A percentile compares a stretch with the other conserved stretches of the same genome.
phyloP scores from a whole-genome alignment of 1,140 invertebrate genomes.

The Diabrotica virgifera region DNA sequence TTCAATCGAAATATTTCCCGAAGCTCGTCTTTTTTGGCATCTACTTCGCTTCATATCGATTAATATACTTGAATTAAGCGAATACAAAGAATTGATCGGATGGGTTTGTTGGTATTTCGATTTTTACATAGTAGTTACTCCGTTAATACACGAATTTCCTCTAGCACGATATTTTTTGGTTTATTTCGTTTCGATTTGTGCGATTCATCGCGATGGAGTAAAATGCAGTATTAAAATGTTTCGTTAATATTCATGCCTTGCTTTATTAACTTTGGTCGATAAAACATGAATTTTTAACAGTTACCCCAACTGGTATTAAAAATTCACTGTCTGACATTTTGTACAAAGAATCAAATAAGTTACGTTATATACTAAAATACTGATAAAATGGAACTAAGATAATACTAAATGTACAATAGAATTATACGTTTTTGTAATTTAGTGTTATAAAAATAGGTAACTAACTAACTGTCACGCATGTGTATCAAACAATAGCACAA shows the following conservation, averaged over 20 bases:
- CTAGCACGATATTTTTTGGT: too few species aligned
- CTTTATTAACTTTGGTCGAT: neutral
- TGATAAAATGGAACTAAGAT: too few species aligned
- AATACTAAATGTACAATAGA: too few species aligned
- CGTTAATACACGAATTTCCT: too few species aligned
- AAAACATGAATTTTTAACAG: neutral
- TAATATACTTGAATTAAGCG: constrained; percentile 15
- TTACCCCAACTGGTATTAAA: neutral
- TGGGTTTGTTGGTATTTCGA: constrained; percentile 15
- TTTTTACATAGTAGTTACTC: neutral
- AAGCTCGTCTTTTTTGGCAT: constrained; percentile 7
- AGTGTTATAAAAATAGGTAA: too few species aligned
- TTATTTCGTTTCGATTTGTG: too few species aligned
- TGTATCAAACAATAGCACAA: too few species aligned
- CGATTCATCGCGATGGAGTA: too few species aligned
- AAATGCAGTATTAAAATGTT: too few species aligned
- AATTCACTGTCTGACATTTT: neutral
- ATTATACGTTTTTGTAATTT: too few species aligned
- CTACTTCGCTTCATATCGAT: constrained; percentile 15
- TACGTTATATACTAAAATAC: too few species aligned
- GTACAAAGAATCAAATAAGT: neutral
- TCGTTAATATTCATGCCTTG: neutral
- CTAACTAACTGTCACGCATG: too few species aligned
- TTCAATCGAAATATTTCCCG: neutral
- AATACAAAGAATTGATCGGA: constrained; percentile 25